Evolutionary conservation across 2,797 vertebrate genomes (phyloP), one percentile per base, ranked within the genome.

Genomic region (Sphenodon punctatus): DNA sequence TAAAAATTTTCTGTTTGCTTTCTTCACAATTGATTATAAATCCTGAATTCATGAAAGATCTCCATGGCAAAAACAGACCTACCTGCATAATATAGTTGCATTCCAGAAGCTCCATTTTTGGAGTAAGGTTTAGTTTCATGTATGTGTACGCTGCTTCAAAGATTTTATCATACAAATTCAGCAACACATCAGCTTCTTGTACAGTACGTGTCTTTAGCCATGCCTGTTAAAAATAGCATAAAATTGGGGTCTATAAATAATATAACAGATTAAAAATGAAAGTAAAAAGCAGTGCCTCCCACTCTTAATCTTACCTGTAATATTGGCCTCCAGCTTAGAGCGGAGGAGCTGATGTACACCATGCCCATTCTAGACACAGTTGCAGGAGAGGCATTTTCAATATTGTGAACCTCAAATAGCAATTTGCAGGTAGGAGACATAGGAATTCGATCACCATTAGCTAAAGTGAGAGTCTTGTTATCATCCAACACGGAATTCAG

Each of bases 281-380:
- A 15, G 20, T 39, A 71, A 17, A 22, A 56, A 81, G 20, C 19
- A 63, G 30, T 56, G 9, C 4, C 3, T 34, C 43, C 32, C 4
- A 55, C 32, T 5, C 2, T 55, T 42, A 67, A 58, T 11, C 85
- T 72, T 91, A 95, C 96, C 92, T 96, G 94, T 46, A 96, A 41
- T 79, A 96, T 95, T 1, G 95, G 91, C 85, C 75, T 95, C 95
- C 95, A 96, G 74, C 30, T 92, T 83, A 96, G 94, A 5, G 94
- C 93, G 12, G 96, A 96, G 73, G 95, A 95, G 83, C 95, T 96
- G 83, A 96, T 96, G 15, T 95, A 96, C 34, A 96, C 95, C 96
- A 96, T 96, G 34, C 96, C 95, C 96, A 96, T 96, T 78, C 96
- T 87, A 19, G 96, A 96, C 77, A 96, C 96, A 1, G 96, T 96